Conservation (phyloP, 2,888 invertebrate species). For the Tinea pellionella region DNA sequence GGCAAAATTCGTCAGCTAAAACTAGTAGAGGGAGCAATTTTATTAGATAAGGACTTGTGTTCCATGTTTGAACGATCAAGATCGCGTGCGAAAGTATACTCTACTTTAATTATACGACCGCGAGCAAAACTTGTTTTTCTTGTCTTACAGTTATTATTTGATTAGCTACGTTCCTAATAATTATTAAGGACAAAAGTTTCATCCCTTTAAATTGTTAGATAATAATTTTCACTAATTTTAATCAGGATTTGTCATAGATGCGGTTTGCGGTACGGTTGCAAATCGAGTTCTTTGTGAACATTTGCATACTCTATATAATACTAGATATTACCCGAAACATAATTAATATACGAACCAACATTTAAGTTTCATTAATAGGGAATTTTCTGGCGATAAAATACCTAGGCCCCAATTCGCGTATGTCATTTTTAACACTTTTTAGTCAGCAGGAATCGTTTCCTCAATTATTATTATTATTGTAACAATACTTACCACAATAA, state of each 20-base stretch:
- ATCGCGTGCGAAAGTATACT: slow-evolving; percentile 7
- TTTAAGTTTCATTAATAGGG: too few species aligned
- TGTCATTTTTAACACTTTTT: too few species aligned
- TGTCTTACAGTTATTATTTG: background rate
- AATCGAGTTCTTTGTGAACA: too few species aligned
- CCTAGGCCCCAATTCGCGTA: too few species aligned
- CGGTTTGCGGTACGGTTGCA: too few species aligned
- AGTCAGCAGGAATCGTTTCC: too few species aligned
- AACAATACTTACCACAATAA: too few species aligned
- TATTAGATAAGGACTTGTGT: slow-evolving; percentile 50
- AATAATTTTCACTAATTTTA: background rate
- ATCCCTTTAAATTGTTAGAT: background rate
- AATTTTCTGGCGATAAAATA: too few species aligned
- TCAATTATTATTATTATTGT: too few species aligned
- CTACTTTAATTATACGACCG: slow-evolving; percentile 7
- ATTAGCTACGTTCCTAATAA: background rate
- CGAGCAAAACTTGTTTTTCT: background rate
- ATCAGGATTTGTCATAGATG: background rate
- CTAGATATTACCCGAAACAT: too few species aligned
- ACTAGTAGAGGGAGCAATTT: slow-evolving; percentile 26
- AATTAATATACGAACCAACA: too few species aligned
- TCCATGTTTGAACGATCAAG: slow-evolving; percentile 33
- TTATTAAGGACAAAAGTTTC: background rate
- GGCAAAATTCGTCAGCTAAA: slow-evolving; percentile 19
- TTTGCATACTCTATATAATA: too few species aligned